Base-by-base conservation (phyloP, 1,140 invertebrate genomes). In the Drosophila lacteicornis region DNA sequence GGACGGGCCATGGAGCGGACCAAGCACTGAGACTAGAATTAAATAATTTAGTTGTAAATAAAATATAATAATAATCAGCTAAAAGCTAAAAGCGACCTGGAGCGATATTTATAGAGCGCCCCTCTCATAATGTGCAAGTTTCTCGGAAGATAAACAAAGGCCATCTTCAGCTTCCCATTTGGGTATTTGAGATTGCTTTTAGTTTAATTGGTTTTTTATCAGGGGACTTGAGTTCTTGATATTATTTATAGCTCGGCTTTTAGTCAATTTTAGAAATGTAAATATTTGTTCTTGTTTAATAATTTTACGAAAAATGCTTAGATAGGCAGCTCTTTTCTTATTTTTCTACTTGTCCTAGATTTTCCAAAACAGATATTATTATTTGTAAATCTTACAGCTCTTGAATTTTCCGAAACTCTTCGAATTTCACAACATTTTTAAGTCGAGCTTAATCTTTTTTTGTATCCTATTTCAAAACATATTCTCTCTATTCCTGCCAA, bases 1-100 rank as follows among this genome's bases (percentile, higher is more conserved):
- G 91, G 84, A 0, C 75, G 91, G 11, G 75, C 51, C 5, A 56
- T 91, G 8, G 91, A 92, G 46, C 74, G 85, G 5, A 81, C 63
- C 11, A 73, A 50, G 17, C 36, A 70, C 19, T 84, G 36, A 61
- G 43, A 12, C 9, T 49, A 3, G 13, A 33, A 8, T 15, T 36
- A 30, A 19, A 12, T 30, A 17, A 0, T 12, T 40, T 50, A 51
- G 33, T 1, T 43, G 8, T 43, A 60, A 33, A 36, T 42, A 19
- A 25, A 55, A 47, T 17, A 73, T 25, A 36, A 45, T 8, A 30
- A 13, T 19, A 36, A 17, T 30, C 13, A 17, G 17, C 4, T 1
- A 19, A n/a, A 5, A 1, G 9, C 3, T 19, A 19, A 19, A 19
- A 7, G 19, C 13, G 22, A 22, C 6, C 19, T n/a, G 19, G 6